Evolutionary conservation across 2,113 vertebrate species (phyloP).

Genomic region (Misgurnus anguillicaudatus): DNA sequence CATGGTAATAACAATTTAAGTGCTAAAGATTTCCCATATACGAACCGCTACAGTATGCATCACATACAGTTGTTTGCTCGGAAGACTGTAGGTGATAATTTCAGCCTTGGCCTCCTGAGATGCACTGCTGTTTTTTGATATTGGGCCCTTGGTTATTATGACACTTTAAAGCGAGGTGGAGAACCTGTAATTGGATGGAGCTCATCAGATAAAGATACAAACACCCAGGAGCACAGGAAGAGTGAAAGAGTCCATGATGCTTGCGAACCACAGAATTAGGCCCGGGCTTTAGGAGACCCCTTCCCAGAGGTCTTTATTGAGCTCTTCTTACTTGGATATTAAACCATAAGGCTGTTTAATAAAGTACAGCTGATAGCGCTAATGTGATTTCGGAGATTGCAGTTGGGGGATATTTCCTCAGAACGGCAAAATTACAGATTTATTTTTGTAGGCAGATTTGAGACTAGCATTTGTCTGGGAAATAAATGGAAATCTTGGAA

Average conservation of each 20-base stretch:
- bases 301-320: neutral
- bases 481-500: neutral
- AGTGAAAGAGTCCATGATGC: constrained; percentile 49
- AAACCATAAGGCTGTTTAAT: constrained; percentile 10
- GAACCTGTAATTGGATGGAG: constrained; percentile 66
- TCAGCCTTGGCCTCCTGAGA: constrained; percentile 43
- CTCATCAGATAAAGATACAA: constrained; percentile 67
- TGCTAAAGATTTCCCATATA: constrained; percentile 56
- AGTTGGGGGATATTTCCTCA: neutral
- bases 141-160: constrained; percentile 52
- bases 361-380: constrained; percentile 2
- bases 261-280: constrained; percentile 63
- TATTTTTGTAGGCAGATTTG: constrained; percentile 10
- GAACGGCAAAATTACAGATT: neutral
- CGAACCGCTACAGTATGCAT: constrained; percentile 50
- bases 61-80: constrained; percentile 47
- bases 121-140: constrained; percentile 53
- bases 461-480: neutral
- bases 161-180: constrained; percentile 61
- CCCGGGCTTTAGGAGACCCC: constrained; percentile 54
- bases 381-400: constrained; percentile 21
- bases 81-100: constrained; percentile 3
- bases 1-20: constrained; percentile 57
- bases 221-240: constrained; percentile 55
- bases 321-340: constrained; percentile 9